Evolutionary conservation across 2,888 invertebrate species (phyloP), one percentile per base, ranked within the genome.

Genomic region (Spilosoma lubricipeda): DNA sequence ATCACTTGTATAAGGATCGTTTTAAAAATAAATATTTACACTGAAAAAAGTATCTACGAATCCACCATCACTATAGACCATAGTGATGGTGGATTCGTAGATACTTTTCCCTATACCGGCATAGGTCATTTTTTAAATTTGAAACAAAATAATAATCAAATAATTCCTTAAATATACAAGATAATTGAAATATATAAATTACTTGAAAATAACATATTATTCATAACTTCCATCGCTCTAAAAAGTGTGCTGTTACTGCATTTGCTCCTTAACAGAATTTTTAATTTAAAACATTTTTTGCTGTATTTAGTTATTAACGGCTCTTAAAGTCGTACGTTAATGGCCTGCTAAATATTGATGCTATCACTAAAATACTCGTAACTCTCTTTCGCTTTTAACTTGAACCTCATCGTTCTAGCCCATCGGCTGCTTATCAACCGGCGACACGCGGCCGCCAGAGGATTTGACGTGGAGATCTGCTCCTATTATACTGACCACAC

Each of bases 401-500:
- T 88, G 79, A 52, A 68, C 76, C 78, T 67, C 56, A 52, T 39
- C 75, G 82, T 83, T 80, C 80, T 82, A 85, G 85, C 87, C 89
- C 91, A 89, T 91, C 89, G 92, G 83, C 83, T 88, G 92, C 94
- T 95, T 95, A 95, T 95, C 94, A 93, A 87, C 86, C 86, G 89
- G 89, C 90, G 91, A 92, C 94, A 95, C 94, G 91, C 94, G 90
- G 84, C 88, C 90, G 81, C 87, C 81, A 86, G 87, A 90, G 94
- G 93, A 93, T 94, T 94, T 93, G 91, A 92, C 90, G 91, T 87
- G 81, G 89, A 90, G 91, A 91, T 90, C 91, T 90, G 89, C 91
- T 85, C 84, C 89, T 88, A 91, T 92, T 91, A 90, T 92, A 79
- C 88, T 86, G 88, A 86, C 90, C 89, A 84, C 84, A 78, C 84